phyloP scores from a whole-genome alignment of 1,140 invertebrate genomes.

The Cydia fagiglandana region DNA sequence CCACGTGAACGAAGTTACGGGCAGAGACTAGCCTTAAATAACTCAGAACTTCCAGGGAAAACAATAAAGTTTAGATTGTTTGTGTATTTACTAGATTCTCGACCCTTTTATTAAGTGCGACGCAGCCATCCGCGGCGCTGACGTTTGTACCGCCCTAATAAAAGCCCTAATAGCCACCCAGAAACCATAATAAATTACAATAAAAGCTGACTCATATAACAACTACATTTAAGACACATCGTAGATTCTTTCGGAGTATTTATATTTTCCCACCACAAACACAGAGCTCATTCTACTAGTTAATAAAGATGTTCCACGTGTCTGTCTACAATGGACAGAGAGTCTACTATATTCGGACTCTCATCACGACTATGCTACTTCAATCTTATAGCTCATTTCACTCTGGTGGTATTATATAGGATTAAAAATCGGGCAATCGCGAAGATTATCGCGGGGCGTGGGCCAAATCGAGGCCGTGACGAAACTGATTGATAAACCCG shows the following conservation, averaged over 20 bases:
- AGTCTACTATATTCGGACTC: background rate
- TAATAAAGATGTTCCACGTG: slow-evolving; percentile 9
- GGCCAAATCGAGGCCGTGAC: slow-evolving; percentile 67
- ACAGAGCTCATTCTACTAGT: background rate
- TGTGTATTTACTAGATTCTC: background rate
- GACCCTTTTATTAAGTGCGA: background rate
- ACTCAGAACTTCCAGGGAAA: no score
- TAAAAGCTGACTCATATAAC: slow-evolving; percentile 15
- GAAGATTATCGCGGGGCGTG: slow-evolving; percentile 61
- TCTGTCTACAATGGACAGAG: slow-evolving; percentile 13
- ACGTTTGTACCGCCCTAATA: background rate
- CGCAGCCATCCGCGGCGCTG: background rate
- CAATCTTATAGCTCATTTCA: slow-evolving; percentile 42
- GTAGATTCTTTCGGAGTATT: slow-evolving; percentile 25
- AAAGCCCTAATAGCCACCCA: slow-evolving; percentile 19
- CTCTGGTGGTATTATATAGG: slow-evolving; percentile 49
- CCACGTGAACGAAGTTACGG: no score
- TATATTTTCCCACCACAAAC: slow-evolving; percentile 20
- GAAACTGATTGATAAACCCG: slow-evolving; percentile 72
- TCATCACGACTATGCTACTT: background rate
- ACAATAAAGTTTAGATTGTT: no score
- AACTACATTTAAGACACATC: slow-evolving; percentile 23
- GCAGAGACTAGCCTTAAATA: no score
- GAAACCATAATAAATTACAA: slow-evolving; percentile 19
- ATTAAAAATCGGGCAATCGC: slow-evolving; percentile 70